phyloP scores from a whole-genome alignment of 1,140 invertebrate species.

The Cepaea nemoralis region DNA sequence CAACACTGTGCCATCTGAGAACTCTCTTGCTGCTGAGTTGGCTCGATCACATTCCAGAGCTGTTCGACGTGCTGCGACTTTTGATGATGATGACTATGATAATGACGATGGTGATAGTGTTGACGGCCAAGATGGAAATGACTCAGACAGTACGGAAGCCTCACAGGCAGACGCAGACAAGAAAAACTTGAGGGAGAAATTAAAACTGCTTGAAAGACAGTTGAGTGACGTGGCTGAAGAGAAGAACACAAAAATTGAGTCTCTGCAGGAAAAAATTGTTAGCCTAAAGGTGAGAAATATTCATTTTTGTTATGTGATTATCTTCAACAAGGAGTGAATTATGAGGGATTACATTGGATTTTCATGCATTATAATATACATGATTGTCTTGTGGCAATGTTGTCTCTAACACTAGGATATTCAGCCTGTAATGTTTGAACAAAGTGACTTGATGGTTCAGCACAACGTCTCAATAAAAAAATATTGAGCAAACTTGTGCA shows the following conservation, averaged over 20 bases:
- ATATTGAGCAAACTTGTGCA: no score
- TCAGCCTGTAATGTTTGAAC: no score
- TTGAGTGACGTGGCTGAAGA: constrained; percentile 54
- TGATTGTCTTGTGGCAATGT: no score
- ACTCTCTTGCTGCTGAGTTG: constrained; percentile 58
- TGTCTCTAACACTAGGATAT: no score
- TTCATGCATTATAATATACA: no score
- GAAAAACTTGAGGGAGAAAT: constrained; percentile 29
- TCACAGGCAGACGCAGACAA: not conserved
- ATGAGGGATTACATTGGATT: no score
- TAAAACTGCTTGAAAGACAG: constrained; percentile 55
- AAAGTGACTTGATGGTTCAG: no score
- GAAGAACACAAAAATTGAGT: constrained; percentile 60
- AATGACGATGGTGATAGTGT: not conserved
- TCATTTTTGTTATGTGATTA: no score
- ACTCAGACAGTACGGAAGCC: not conserved
- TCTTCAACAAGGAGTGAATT: no score
- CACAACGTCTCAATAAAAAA: no score
- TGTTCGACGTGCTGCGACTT: not conserved
- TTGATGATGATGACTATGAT: constrained; percentile 9
- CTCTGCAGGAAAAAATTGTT: constrained; percentile 58
- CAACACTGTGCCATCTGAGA: constrained; percentile 43
- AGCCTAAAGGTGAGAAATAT: constrained; percentile 47
- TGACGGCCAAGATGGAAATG: not conserved
- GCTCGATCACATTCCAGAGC: constrained; percentile 42